Conservation (phyloP, 2,113 vertebrate species). For the Mesocricetus auratus region DNA sequence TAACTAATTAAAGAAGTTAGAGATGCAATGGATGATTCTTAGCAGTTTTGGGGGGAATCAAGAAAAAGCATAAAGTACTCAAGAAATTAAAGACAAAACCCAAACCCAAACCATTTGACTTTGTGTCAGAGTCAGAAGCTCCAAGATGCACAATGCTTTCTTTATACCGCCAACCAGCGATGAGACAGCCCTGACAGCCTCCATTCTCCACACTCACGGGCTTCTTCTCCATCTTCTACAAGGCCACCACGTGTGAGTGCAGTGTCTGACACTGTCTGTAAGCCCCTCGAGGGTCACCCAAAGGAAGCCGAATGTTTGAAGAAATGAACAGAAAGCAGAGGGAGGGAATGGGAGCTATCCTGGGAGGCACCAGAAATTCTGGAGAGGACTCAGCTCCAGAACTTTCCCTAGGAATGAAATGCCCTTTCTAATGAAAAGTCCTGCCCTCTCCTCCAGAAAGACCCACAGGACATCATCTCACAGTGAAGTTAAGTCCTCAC, state of each 20-base stretch:
- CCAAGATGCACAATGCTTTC: background rate
- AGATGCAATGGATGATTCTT: background rate
- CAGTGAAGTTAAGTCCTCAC: background rate
- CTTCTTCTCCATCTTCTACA: background rate
- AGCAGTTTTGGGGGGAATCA: background rate
- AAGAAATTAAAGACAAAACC: background rate
- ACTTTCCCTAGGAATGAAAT: background rate
- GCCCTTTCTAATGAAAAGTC: background rate
- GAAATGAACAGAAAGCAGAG: background rate
- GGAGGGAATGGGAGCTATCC: background rate
- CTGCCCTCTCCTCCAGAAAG: background rate
- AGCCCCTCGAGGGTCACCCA: background rate
- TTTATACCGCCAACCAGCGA: background rate
- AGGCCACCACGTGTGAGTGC: background rate
- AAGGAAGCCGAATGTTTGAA: background rate
- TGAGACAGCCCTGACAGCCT: background rate
- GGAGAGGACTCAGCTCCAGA: background rate
- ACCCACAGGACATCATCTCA: background rate
- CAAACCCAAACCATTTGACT: background rate
- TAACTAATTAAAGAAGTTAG: background rate
- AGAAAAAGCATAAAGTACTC: background rate
- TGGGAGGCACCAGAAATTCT: background rate
- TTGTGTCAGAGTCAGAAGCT: slow-evolving; percentile 30
- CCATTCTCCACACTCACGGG: background rate
- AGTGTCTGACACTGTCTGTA: background rate